phyloP scores from a whole-genome alignment of 30 jellyfish, hydroid and myxozoan species.

The Chironex yamaguchii region DNA sequence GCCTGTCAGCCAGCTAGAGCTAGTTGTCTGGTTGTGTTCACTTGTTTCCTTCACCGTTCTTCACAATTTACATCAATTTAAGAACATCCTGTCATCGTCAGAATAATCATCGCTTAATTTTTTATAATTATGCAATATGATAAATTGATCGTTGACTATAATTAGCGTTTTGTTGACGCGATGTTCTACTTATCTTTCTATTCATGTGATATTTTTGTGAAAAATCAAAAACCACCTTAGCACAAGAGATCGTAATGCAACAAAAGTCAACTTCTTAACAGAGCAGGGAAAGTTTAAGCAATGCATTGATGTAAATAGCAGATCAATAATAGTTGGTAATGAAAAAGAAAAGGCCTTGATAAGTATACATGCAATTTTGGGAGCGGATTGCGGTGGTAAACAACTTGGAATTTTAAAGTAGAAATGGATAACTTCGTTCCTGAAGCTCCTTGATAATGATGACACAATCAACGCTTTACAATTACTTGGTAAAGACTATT shows the following conservation, averaged over 20 bases:
- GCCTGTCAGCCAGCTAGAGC: too few species aligned
- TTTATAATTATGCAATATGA: too few species aligned
- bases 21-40: too few species aligned
- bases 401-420: constrained; percentile 36
- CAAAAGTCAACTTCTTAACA: neutral
- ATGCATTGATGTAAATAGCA: neutral
- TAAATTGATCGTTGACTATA: too few species aligned
- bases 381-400: constrained; percentile 58
- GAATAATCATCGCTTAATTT: too few species aligned
- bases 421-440: constrained; percentile 43
- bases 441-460: neutral
- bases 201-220: too few species aligned
- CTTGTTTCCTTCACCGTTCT: too few species aligned
- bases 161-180: too few species aligned
- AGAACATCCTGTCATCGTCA: too few species aligned
- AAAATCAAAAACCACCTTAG: too few species aligned
- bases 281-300: neutral
- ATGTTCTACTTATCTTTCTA: too few species aligned
- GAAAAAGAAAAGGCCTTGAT: constrained; percentile 26
- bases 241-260: neutral
- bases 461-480: constrained; percentile 20
- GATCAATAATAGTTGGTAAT: neutral
- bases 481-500: constrained; percentile 30
- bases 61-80: too few species aligned
- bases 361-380: constrained; percentile 26